These are phyloP conservation scores for Cryptoblepharus egeriae DNA, from an alignment of 2,797 vertebrate species.

Conservation along the genomic window DNA sequence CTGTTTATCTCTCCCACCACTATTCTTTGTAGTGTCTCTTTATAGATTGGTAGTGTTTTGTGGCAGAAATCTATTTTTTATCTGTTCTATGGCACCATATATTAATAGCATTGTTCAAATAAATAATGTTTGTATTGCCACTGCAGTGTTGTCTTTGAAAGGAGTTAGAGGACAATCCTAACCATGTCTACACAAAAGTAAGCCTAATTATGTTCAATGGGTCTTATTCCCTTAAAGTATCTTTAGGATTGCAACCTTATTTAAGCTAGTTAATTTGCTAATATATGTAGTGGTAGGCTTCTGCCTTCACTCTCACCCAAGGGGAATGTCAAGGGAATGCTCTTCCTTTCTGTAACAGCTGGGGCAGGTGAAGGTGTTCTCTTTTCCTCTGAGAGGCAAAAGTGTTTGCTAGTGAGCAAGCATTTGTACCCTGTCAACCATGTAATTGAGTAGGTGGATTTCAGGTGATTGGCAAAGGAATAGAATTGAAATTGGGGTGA, in stretches of 20 bases:
- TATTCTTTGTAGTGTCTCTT: too few relatives aligned
- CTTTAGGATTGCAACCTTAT: background rate
- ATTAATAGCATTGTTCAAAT: too few relatives aligned
- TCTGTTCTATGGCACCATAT: too few relatives aligned
- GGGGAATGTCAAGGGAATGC: background rate
- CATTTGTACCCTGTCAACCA: background rate
- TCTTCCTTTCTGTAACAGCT: background rate
- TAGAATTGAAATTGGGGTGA: background rate
- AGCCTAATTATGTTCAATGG: too few relatives aligned
- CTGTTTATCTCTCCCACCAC: too few relatives aligned
- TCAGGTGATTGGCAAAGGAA: constrained; percentile 1
- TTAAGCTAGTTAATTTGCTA: too few relatives aligned
- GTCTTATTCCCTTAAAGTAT: too few relatives aligned
- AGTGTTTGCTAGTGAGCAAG: background rate
- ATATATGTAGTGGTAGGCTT: background rate
- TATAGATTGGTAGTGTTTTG: too few relatives aligned
- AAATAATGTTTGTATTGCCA: background rate
- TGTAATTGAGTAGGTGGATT: constrained; percentile 9
- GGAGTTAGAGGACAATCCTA: too few relatives aligned
- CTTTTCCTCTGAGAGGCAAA: background rate
- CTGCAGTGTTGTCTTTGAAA: background rate
- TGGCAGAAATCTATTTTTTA: too few relatives aligned
- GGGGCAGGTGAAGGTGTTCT: background rate
- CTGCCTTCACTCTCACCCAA: too few relatives aligned
- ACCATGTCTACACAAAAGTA: too few relatives aligned